Base-by-base conservation (phyloP, 2,797 vertebrate species). In the Leuciscus waleckii region DNA sequence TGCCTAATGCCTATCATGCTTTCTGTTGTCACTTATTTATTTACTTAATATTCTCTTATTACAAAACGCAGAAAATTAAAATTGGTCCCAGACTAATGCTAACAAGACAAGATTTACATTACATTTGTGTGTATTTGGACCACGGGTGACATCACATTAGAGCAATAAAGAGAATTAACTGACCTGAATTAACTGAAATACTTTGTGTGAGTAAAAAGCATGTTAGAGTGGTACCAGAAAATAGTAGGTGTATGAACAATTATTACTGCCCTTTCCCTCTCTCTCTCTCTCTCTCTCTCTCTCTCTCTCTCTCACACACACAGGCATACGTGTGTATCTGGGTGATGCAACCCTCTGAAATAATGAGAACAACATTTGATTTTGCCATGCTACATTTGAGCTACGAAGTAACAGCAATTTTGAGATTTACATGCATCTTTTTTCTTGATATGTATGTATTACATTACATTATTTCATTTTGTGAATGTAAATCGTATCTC, bases 271-370 rank as follows among this genome's bases (percentile, higher is more conserved):
- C 35, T 77, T 69, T 8, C 7, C 16, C 43, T n/a, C 17, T 3
- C 54, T 26, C 65, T 43, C n/a, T 43, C 61, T 16, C 19, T 81
- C 65, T 69, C 29, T 37, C 21, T 49, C 5, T 54, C 29, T 56
- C 77, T 79, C 1, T 35, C 78, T 63, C 37, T 23, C 63, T 13
- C 51, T 39, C 19, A 26, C 65, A 81, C 43, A 26, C 43, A 67
- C 46, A 21, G 2, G 5, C 10, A 81, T 39, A n/a, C 43, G 4
- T 56, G 56, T 41, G 49, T 54, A 70, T 77, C 75, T 63, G 80
- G 80, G 46, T 90, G 89, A 90, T 88, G 89, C 87, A 88, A 90
- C 68, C 17, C 65, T 41, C 80, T 86, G 89, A 88, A 90, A 90
- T 86, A 37, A 85, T 54, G 81, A 61, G 79, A 88, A 85, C 37